These are phyloP conservation scores for Pseudochirops cupreus DNA, from an alignment of 2,797 vertebrate species.

Conservation along the genomic window DNA sequence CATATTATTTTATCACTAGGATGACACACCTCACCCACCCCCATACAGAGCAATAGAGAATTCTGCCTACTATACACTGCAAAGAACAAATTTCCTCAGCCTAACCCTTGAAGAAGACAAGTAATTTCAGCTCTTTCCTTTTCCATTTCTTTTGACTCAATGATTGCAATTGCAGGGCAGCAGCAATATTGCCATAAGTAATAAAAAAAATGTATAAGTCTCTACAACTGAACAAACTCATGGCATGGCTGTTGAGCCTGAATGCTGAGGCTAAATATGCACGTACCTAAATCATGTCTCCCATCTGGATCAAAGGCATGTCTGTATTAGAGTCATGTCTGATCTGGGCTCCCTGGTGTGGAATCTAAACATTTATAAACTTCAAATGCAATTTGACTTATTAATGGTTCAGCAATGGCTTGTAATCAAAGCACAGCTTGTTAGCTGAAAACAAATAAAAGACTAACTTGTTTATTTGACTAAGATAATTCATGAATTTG, in stretches of 20 bases:
- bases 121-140: background rate
- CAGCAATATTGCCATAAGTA: background rate
- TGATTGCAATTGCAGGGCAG: background rate
- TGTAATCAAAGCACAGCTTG: background rate
- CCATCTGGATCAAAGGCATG: background rate
- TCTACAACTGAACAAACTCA: background rate
- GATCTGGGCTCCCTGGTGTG: background rate
- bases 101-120: background rate
- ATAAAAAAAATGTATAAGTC: background rate
- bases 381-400: background rate
- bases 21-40: background rate
- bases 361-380: background rate
- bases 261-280: background rate
- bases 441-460: background rate
- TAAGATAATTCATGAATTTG: background rate
- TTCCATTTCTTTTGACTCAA: background rate
- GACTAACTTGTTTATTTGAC: constrained; percentile 2
- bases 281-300: background rate
- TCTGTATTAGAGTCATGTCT: background rate
- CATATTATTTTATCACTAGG: background rate
- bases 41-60: background rate
- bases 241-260: background rate
- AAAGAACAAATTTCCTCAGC: background rate
- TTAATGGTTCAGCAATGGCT: background rate
- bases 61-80: background rate